A percentile compares a stretch with the other conserved stretches of the same genome.
Conservation (phyloP, 2,113 vertebrate species). For the Malaclemys terrapin region DNA sequence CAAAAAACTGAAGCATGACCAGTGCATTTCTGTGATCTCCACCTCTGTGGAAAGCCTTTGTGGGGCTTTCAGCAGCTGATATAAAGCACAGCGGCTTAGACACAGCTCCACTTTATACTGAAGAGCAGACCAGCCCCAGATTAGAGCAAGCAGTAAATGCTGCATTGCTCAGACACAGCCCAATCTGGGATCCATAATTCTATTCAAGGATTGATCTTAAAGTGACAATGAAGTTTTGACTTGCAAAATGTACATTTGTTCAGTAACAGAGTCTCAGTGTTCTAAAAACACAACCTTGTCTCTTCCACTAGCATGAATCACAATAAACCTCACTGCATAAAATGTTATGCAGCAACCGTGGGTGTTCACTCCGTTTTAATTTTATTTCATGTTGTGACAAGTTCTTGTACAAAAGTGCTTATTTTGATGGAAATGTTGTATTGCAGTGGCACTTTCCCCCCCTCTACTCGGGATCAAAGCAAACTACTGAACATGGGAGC, state of each 20-base stretch:
- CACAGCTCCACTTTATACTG: background rate
- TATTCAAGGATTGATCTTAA: background rate
- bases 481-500: conserved; percentile 17
- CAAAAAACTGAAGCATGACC: no score
- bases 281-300: background rate
- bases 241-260: background rate
- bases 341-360: conserved; percentile 37
- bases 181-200: background rate
- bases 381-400: conserved; percentile 65
- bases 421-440: conserved; percentile 71
- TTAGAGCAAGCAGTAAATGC: background rate
- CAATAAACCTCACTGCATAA: background rate
- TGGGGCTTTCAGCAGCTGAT: background rate
- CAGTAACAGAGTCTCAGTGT: background rate
- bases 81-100: background rate
- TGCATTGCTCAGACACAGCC: background rate
- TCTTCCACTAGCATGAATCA: conserved; percentile 33
- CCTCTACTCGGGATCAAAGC: conserved; percentile 48
- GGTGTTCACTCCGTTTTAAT: conserved; percentile 58
- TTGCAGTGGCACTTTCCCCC: conserved; percentile 34
- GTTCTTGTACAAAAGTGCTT: conserved; percentile 60
- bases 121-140: background rate
- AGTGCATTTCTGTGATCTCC: no score
- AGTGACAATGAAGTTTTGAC: background rate
- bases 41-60: background rate